Evolutionary conservation across 2,888 invertebrate genomes (phyloP), one percentile per base, ranked within the genome.

Genomic region (Hemistola chrysoprasaria): DNA sequence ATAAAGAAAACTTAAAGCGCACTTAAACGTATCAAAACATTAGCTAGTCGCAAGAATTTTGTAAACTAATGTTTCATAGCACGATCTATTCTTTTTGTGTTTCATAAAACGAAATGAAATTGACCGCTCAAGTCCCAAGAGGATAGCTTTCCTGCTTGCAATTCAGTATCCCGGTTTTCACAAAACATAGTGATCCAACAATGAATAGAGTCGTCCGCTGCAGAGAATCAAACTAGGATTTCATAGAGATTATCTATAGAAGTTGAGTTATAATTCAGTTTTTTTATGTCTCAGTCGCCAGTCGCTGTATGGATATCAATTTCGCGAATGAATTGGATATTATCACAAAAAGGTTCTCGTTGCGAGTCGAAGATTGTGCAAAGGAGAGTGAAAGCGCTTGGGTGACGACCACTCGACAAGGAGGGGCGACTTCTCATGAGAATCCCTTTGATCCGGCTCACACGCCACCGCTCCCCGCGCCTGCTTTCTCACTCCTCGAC

Each of bases 401-500:
- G 63, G 60, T 61, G 72, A 78, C 71, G 72, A 71, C 65, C 76
- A 60, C 79, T 82, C 56, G 50, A 64, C 56, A 45, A 50, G 39
- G 54, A 78, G 78, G 72, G 78, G 71, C 64, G 65, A 71, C 75
- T 76, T 72, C 67, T 68, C 65, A 57, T 67, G 72, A 78, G 72
- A 74, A 76, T 78, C 76, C 61, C 82, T 84, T 84, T 84, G 84
- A 84, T 80, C 81, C 69, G 69, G 69, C 71, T 74, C 69, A 74
- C 68, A 62, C 65, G 53, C 56, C 56, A 56, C 71, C 68, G 67
- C 63, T 55, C 60, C 62, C 56, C 66, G 27, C 9, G 59, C 64
- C 70, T 66, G 69, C 63, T 56, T 55, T 65, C 27, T 16, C 58
- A 63, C 70, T 66, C 70, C 63, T 56, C 61, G 65, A 56, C 66